Evolutionary conservation across 1,140 invertebrate species (phyloP).

Genomic region (Chymomyza costata): DNA sequence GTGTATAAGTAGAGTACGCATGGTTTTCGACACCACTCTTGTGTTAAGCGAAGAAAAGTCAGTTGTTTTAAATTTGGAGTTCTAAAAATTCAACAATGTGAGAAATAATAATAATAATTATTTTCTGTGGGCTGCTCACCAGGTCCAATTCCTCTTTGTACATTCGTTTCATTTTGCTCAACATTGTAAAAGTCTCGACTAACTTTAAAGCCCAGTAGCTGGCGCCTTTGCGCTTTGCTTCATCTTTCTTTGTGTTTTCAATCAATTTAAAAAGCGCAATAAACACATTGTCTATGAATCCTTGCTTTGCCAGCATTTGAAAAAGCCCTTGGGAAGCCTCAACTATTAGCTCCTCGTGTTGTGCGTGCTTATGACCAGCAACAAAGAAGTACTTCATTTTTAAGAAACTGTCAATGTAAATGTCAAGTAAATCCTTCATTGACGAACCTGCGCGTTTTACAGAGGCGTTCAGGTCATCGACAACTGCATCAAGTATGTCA

Average conservation of each 20-base stretch:
- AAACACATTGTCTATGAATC: constrained; percentile 59
- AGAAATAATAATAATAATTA: neutral
- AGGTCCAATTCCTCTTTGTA: constrained; percentile 60
- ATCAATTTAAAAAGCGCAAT: constrained; percentile 42
- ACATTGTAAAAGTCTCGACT: constrained; percentile 47
- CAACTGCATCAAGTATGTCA: constrained; percentile 24
- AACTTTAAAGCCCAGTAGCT: constrained; percentile 65
- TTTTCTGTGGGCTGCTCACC: constrained; percentile 20
- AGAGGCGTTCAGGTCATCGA: constrained; percentile 26
- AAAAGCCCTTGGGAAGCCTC: constrained; percentile 51
- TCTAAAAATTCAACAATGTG: constrained; percentile 25
- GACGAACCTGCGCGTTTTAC: constrained; percentile 34
- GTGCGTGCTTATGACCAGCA: constrained; percentile 15
- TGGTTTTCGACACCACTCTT: constrained; percentile 32
- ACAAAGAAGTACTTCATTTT: constrained; percentile 59
- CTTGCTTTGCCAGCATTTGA: constrained; percentile 51
- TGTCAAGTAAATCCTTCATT: constrained; percentile 48
- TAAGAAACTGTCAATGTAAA: constrained; percentile 39
- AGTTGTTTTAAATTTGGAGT: constrained; percentile 35
- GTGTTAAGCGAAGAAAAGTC: constrained; percentile 47
- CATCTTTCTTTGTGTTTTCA: constrained; percentile 38
- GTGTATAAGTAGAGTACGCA: constrained; percentile 43
- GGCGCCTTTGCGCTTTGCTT: constrained; percentile 35
- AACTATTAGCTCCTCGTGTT: constrained; percentile 39
- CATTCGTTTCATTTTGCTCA: constrained; percentile 61